Percentiles rank a stretch among this genome's conserved stretches.
These are phyloP conservation scores for Oreochromis spilurus DNA, from an alignment of 2,113 vertebrate species.

Conservation along the genomic window DNA sequence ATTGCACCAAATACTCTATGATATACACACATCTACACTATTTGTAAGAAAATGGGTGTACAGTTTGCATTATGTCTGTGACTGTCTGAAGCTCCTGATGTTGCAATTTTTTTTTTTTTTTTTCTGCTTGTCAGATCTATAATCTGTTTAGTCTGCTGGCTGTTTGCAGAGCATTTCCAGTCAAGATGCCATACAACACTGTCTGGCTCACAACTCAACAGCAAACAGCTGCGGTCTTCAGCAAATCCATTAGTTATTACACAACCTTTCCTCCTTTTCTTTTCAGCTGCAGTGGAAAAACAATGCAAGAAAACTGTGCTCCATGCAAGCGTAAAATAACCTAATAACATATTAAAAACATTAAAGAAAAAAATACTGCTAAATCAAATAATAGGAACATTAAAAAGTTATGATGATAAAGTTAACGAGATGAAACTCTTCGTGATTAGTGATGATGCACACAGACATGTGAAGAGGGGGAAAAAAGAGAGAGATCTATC, in stretches of 20 bases:
- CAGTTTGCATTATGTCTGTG: not conserved
- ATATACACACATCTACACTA: not conserved
- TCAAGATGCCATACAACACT: not conserved
- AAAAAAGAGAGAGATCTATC: fast-evolving
- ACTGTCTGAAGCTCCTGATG: not conserved
- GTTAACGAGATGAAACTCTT: not conserved
- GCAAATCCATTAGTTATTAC: not conserved
- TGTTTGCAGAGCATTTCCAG: constrained; percentile 7
- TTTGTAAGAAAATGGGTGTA: not conserved
- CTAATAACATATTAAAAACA: not conserved
- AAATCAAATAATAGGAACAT: not conserved
- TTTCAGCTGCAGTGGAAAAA: not conserved
- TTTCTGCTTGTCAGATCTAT: not conserved
- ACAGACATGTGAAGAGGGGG: not conserved
- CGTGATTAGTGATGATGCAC: not conserved
- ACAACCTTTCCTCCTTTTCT: not conserved
- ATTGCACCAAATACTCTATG: not conserved
- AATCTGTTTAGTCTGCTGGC: constrained; percentile 16
- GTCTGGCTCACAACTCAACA: constrained; percentile 21
- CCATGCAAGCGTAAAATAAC: not conserved
- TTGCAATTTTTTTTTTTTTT: not conserved
- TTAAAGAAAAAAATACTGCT: not conserved
- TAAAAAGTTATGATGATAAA: not conserved
- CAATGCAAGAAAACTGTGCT: not conserved
- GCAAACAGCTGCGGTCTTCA: constrained; percentile 31